phyloP scores from a whole-genome alignment of 2,888 invertebrate genomes.

The Cyaniris semiargus region DNA sequence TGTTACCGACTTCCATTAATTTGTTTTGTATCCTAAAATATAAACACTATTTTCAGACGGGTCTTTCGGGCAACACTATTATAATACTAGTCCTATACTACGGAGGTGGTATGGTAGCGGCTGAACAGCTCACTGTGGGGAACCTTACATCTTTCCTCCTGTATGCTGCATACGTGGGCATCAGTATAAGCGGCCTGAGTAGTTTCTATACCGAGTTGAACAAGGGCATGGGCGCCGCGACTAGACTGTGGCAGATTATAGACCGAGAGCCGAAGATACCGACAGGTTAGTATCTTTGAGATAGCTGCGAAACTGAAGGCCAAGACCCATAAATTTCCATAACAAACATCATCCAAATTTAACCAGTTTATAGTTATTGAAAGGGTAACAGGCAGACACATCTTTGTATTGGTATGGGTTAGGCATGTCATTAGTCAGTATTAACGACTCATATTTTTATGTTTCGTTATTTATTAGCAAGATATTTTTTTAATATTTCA shows the following conservation, averaged over 20 bases:
- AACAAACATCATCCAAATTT: too few relatives aligned
- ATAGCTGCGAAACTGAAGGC: not conserved
- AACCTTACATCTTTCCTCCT: conserved; percentile 95
- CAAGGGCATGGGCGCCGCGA: conserved; percentile 94
- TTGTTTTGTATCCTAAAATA: too few relatives aligned
- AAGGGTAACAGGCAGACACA: too few relatives aligned
- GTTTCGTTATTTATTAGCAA: too few relatives aligned
- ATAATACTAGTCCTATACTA: conserved; percentile 95
- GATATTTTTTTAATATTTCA: conserved; percentile 50
- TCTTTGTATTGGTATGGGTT: too few relatives aligned
- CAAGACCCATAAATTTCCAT: too few relatives aligned
- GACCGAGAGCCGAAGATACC: conserved; percentile 90
- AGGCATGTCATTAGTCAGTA: too few relatives aligned
- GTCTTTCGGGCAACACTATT: conserved; percentile 93
- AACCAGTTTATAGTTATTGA: too few relatives aligned
- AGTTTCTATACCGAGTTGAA: conserved; percentile 97
- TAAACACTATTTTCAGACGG: conserved; percentile 81
- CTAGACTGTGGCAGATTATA: conserved; percentile 93
- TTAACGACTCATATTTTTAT: not conserved
- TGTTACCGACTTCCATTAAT: too few relatives aligned
- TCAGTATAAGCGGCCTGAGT: conserved; percentile 93
- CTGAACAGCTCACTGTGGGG: conserved; percentile 89
- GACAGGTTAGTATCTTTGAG: conserved; percentile 75
- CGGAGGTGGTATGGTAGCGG: conserved; percentile 93
- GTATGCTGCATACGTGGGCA: conserved; percentile 96